Evolutionary conservation across 2,888 invertebrate species (phyloP), one percentile per base, ranked within the genome.

Genomic region (Nowickia ferox): DNA sequence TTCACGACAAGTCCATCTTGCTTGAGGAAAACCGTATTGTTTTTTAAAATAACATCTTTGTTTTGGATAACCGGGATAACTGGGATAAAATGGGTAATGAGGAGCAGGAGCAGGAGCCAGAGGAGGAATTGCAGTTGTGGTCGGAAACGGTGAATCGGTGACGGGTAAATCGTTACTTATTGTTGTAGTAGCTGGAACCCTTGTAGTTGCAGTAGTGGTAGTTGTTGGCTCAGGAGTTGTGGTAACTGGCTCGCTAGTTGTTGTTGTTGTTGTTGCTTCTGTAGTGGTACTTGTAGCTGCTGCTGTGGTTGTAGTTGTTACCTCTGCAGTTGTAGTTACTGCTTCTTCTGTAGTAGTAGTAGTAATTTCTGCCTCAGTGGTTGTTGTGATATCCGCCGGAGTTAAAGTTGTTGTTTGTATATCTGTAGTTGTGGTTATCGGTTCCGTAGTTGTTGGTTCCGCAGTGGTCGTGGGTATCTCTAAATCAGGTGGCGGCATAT

Each of bases 401-500:
- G 68, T 74, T 8, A 53, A 59, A n/a, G 75, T 81, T 68, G 65
- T 46, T 46, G 48, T 11, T 38, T 30, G 46, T 5, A 22, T 46
- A 22, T 42, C 68, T n/a, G 74, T 65, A 10, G 76, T 68, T 30
- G 71, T 61, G 6, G 15, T 61, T n/a, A 55, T n/a, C 42, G 46
- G 15, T 11, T 65, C 44, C 11, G 76, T 57, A 5, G 77, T 82
- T 51, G 83, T 61, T 48, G 42, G 30, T 30, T 44, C 42, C 8
- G 40, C 38, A 15, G 40, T 81, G 22, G 75, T 61, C 13, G 75
- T 76, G 30, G 83, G 53, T 44, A 91, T 30, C 0, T 78, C 89
- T 38, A 87, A 87, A 0, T 90, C 89, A 6, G 89, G 71, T 48
- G 89, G 87, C 1, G 91, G 91, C 59, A 89, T 83, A 77, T 91